phyloP scores from a whole-genome alignment of 2,888 invertebrate genomes.

The Phyto melanocephala region DNA sequence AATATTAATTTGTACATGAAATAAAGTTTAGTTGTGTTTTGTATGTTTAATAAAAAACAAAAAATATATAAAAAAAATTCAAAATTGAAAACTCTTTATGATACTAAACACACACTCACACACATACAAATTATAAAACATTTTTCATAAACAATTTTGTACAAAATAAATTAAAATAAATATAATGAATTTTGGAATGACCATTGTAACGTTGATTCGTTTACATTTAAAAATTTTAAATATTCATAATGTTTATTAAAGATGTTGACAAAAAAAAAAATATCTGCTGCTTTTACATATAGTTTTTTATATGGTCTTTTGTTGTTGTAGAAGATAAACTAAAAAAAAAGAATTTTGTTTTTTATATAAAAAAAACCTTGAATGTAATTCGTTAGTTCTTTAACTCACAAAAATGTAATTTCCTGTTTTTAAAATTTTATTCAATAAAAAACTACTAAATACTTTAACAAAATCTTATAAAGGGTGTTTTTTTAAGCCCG shows the following conservation, averaged over 20 bases:
- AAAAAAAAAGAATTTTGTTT: too few species aligned
- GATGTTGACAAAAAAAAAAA: background rate
- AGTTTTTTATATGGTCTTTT: background rate
- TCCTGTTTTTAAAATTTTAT: too few species aligned
- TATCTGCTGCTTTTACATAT: background rate
- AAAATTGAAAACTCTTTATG: background rate
- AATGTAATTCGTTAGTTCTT: background rate
- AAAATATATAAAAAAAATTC: background rate
- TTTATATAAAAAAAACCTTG: too few species aligned
- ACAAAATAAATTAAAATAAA: conserved; percentile 21
- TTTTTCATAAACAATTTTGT: conserved; percentile 11
- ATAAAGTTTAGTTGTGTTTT: conserved; percentile 16
- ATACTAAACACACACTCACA: background rate
- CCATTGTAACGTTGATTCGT: background rate
- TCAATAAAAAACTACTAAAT: too few species aligned
- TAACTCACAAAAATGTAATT: background rate
- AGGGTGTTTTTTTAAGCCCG: too few species aligned
- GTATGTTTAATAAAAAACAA: background rate
- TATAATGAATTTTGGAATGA: conserved; percentile 27
- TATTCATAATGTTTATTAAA: conserved; percentile 4
- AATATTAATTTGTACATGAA: conserved; percentile 31
- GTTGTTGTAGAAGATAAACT: too few species aligned
- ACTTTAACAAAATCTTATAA: too few species aligned
- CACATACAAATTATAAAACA: background rate
- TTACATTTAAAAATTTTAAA: background rate